phyloP scores from a whole-genome alignment of 23 tunicate species.

The Phallusia fumigata region DNA sequence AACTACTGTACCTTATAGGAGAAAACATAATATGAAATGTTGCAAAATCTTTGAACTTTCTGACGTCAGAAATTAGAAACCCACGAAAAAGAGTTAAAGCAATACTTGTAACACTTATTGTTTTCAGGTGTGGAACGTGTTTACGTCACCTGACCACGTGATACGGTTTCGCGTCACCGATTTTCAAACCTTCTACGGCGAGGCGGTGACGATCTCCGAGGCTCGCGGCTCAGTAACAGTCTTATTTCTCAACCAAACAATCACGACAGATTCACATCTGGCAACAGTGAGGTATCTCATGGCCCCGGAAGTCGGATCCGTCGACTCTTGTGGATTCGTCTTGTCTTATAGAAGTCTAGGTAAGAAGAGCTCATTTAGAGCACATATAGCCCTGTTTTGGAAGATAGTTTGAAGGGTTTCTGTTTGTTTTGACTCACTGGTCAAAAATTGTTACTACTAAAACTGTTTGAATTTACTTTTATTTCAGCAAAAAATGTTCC shows the following conservation, averaged over 20 bases:
- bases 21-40: too few relatives aligned
- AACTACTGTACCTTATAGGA: too few relatives aligned
- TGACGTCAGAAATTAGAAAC: too few relatives aligned
- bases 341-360: constrained; percentile 30
- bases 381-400: too few relatives aligned
- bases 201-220: constrained; percentile 36
- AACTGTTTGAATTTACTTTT: too few relatives aligned
- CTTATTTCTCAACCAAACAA: constrained; percentile 19
- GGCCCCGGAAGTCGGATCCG: not conserved
- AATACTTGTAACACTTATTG: too few relatives aligned
- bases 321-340: constrained; percentile 59
- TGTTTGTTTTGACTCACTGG: too few relatives aligned
- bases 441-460: too few relatives aligned
- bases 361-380: constrained; percentile 27
- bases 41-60: too few relatives aligned
- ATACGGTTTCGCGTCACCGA: constrained; percentile 34
- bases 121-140: constrained; percentile 57
- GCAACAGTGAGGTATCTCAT: constrained; percentile 33
- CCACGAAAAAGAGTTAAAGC: too few relatives aligned
- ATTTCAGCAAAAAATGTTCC: too few relatives aligned
- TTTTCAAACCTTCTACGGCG: constrained; percentile 33
- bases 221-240: constrained; percentile 6
- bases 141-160: constrained; percentile 37
- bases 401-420: too few relatives aligned
- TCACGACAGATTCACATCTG: constrained; percentile 28